A percentile compares a stretch with the other conserved stretches of the same genome.
phyloP scores from a whole-genome alignment of 2,888 invertebrate species.

The Cybosia mesomella region DNA sequence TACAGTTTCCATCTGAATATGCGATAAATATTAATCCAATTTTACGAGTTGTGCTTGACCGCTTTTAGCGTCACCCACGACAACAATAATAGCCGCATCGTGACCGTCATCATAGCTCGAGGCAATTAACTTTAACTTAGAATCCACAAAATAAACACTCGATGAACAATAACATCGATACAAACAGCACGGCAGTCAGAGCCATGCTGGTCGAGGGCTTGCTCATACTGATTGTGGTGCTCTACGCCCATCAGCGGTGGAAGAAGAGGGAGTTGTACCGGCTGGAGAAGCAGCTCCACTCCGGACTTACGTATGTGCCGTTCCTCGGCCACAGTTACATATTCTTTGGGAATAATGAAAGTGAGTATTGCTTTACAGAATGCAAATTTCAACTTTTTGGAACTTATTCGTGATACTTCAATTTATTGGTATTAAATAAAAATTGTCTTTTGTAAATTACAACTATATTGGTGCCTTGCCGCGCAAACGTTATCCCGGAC shows the following conservation, averaged over 20 bases:
- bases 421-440: too few relatives aligned
- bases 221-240: neutral
- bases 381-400: too few relatives aligned
- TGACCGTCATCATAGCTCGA: neutral
- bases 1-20: too few relatives aligned
- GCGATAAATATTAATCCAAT: too few relatives aligned
- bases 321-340: slow-evolving; percentile 15
- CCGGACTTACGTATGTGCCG: neutral
- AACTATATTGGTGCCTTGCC: too few relatives aligned
- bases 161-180: too few relatives aligned
- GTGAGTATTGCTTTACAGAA: slow-evolving; percentile 14
- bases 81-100: neutral
- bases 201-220: neutral
- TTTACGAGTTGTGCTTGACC: neutral
- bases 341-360: slow-evolving; percentile 16
- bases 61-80: neutral
- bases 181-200: neutral
- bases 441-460: too few relatives aligned
- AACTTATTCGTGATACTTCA: too few relatives aligned
- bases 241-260: slow-evolving; percentile 6
- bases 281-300: slow-evolving; percentile 8
- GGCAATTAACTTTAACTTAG: neutral
- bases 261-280: neutral
- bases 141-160: too few relatives aligned
- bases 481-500: too few relatives aligned